Base-by-base conservation (phyloP, 2,113 vertebrate genomes). In the Lagopus leucura region DNA sequence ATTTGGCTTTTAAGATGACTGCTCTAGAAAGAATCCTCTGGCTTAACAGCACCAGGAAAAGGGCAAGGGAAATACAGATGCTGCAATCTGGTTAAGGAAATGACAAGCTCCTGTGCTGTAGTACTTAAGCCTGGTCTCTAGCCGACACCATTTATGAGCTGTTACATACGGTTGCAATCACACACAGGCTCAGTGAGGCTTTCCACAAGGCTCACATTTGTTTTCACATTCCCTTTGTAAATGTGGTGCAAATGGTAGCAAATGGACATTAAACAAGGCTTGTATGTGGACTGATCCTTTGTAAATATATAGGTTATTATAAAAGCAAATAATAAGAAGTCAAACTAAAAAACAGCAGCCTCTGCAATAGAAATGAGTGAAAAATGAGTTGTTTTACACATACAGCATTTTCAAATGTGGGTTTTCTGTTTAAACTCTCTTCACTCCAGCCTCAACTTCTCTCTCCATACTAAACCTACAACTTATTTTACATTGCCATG, bases 161-260 rank as follows among this genome's bases (percentile, higher is more conserved):
- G 92, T 91, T 96, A 82, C 82, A 74, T 86, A 93, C 57, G 20
- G 93, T 89, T 86, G 82, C 89, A 88, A 92, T 92, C 89, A 74
- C 87, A 92, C 73, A 34, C 50, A 3, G 60, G 84, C 94, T 94
- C 95, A 88, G 92, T 1, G 3, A 95, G 72, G 60, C 91, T 96
- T 95, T 96, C 91, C 79, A 12, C 52, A 67, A 88, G 85, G 93
- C 80, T 92, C 89, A 83, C 93, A 78, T 92, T 96, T 91, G 90
- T 97, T 94, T 96, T 90, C 90, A 86, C 73, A 90, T 97, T 82
- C 93, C 10, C 88, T 95, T 94, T 64, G 90, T 75, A 95, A 96
- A 97, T 97, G 95, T 90, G 94, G 93, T 94, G 95, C 82, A 94
- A 97, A 95, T 94, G 87, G 92, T 89, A 96, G 92, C 75, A 92